A percentile compares a stretch with the other conserved stretches of the same genome.
Conservation (phyloP, 1,140 invertebrate genomes). For the Phortica variegata region DNA sequence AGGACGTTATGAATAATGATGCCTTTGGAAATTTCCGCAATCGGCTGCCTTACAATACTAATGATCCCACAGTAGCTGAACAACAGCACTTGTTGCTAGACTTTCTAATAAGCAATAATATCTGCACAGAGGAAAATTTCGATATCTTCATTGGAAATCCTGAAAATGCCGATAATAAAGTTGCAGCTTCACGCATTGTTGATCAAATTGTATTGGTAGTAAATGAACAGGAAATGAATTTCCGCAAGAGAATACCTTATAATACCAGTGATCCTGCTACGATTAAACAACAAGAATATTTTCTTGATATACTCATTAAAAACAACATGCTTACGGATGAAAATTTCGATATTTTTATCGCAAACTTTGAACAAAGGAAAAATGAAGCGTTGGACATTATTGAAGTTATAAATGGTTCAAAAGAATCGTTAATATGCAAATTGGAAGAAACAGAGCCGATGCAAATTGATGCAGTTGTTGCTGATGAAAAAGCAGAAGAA, state of each 20-base stretch:
- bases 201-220: constrained; percentile 39
- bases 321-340: constrained; percentile 48
- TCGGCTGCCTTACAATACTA: constrained; percentile 40
- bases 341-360: constrained; percentile 51
- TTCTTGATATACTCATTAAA: constrained; percentile 46
- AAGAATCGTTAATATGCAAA: constrained; percentile 15
- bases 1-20: constrained; percentile 8
- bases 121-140: constrained; percentile 50
- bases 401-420: constrained; percentile 10
- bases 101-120: constrained; percentile 46
- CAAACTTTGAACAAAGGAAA: constrained; percentile 34
- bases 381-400: constrained; percentile 33
- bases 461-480: constrained; percentile 27
- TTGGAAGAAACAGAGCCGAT: constrained; percentile 18
- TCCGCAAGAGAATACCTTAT: constrained; percentile 31
- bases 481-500: constrained; percentile 10
- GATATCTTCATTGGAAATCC: constrained; percentile 51
- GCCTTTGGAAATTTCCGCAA: constrained; percentile 28
- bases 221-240: constrained; percentile 27
- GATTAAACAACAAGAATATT: constrained; percentile 41
- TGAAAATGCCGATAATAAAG: constrained; percentile 34
- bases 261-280: constrained; percentile 35
- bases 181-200: constrained; percentile 40
- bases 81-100: constrained; percentile 43
- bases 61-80: constrained; percentile 35